Conservation (phyloP, 2,797 vertebrate genomes). For the Dipus sagitta region DNA sequence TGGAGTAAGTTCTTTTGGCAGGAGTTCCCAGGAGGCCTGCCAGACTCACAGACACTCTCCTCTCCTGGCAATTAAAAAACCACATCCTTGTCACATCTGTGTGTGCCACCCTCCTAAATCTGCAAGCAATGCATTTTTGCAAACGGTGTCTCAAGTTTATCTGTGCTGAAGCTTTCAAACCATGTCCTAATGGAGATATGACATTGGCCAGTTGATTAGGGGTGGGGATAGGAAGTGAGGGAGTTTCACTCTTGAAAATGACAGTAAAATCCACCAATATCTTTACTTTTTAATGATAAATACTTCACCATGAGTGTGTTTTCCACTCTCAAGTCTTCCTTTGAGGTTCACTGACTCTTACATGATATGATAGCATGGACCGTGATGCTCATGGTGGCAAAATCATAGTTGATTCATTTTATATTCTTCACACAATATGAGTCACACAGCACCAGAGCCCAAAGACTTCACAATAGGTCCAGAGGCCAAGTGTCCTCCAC, state of each 20-base stretch:
- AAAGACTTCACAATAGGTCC: neutral
- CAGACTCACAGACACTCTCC: neutral
- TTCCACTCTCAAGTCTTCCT: neutral
- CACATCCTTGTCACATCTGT: neutral
- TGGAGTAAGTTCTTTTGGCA: neutral
- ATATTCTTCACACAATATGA: slow-evolving; percentile 34
- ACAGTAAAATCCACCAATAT: neutral
- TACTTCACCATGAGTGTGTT: neutral
- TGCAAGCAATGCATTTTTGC: neutral
- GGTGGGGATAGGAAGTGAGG: neutral
- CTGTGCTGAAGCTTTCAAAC: slow-evolving; percentile 16
- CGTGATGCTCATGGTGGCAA: neutral
- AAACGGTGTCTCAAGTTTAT: neutral
- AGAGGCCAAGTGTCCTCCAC: neutral
- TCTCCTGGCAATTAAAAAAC: slow-evolving; percentile 25
- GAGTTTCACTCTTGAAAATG: neutral
- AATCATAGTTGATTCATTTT: neutral
- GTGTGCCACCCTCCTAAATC: neutral
- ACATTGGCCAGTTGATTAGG: slow-evolving; percentile 21
- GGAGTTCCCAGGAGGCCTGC: neutral
- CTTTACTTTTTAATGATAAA: neutral
- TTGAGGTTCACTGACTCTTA: neutral
- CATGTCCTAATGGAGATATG: neutral
- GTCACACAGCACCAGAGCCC: neutral
- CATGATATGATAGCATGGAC: neutral